Base-by-base conservation (phyloP, 2,113 vertebrate genomes). In the Protobothrops mucrosquamatus region DNA sequence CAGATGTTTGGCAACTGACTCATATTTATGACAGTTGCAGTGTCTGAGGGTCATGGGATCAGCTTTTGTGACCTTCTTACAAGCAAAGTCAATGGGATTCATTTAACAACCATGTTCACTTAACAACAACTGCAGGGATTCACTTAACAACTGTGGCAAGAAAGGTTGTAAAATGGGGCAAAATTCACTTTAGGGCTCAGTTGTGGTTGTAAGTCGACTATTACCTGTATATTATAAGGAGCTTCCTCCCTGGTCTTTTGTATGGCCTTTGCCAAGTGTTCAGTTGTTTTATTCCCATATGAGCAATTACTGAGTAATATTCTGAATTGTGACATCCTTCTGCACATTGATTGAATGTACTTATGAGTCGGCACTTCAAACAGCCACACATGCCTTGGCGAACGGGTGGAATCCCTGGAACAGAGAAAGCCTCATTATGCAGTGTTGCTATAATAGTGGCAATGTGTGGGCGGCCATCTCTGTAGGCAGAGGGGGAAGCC, bases 401-500 rank as follows among this genome's bases (percentile, higher is more conserved):
- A 96, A 95, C 94, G 95, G 94, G 94, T 95, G 96, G 92, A 95
- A 94, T 96, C 94, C 95, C 93, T 94, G 95, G 93, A 92, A 92
- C 8, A 5, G 92, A 18, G 93, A 94, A 89, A 29, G 46, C 88
- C 91, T 93, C 88, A 89, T 95, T 93, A 69, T 95, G 94, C 93
- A 91, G 93, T 6, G 3, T 93, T 96, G 95, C 96, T 96, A 92
- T 91, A 81, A 95, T 29, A 92, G 93, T 94, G 92, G 92, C 3
- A 59, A 1, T 92, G 89, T 86, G 94, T 93, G 95, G 96, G 96
- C 95, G 94, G 95, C 96, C 94, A 90, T 64, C 93, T 96, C 94
- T 0, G 95, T 97, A 95, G 96, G 96, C 94, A 94, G 54, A 95
- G 93, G 96, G 74, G 96, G 95, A 97, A 97, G 94, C 96, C 95